These are phyloP conservation scores for Palythoa heliodiscus DNA, from an alignment of 92 coral and sea anemone species.

Conservation along the genomic window DNA sequence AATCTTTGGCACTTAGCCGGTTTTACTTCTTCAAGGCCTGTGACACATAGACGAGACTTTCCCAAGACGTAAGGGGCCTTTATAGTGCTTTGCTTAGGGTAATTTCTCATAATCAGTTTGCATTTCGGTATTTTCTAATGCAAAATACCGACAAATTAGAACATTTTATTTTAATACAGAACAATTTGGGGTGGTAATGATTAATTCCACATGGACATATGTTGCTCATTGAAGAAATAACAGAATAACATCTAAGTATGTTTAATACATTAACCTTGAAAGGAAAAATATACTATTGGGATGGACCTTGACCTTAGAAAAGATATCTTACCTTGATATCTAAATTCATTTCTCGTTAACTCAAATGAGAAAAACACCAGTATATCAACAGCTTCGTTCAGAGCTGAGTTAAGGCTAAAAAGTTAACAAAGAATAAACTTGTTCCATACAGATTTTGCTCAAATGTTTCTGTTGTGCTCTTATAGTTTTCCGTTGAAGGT, in stretches of 20 bases:
- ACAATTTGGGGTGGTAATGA: background rate
- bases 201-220: constrained; percentile 2
- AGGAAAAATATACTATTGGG: constrained; percentile 5
- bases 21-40: too few relatives aligned
- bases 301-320: constrained; percentile 17
- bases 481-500: background rate
- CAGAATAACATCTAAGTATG: background rate
- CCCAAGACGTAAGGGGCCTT: background rate
- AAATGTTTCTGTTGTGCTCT: background rate
- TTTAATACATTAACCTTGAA: constrained; percentile 16
- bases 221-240: background rate
- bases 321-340: constrained; percentile 20
- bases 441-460: background rate
- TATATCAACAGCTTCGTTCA: background rate
- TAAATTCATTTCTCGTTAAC: constrained; percentile 33
- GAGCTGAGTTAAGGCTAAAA: background rate
- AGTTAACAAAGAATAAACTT: background rate
- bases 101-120: background rate
- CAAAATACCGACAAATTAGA: background rate
- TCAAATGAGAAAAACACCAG: constrained; percentile 16
- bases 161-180: background rate
- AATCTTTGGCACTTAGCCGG: background rate
- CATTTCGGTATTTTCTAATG: background rate
- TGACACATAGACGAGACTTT: background rate
- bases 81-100: background rate